Conservation (phyloP, 1,140 invertebrate genomes). For the Leptestheria dahalacensis region DNA sequence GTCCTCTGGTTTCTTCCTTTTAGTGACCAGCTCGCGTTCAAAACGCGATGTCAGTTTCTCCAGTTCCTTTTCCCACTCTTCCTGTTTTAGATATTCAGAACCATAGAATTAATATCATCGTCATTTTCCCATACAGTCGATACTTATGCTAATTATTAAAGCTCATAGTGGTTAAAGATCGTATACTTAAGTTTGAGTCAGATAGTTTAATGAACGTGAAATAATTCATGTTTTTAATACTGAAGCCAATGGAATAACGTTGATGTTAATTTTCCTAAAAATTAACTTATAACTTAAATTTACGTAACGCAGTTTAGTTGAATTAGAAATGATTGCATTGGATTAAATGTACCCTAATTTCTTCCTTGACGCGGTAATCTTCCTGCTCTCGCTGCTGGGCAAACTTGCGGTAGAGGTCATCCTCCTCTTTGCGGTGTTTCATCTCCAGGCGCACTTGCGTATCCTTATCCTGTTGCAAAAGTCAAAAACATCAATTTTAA, state of each 20-base stretch:
- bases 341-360: conserved; percentile 47
- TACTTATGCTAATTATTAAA: too few species aligned
- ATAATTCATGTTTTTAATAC: too few species aligned
- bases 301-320: too few species aligned
- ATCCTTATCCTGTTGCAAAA: conserved; percentile 62
- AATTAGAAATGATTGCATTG: not conserved
- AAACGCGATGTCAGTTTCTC: conserved; percentile 75
- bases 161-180: too few species aligned
- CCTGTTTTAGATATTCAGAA: conserved; percentile 36
- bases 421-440: conserved; percentile 86
- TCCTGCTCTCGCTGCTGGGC: conserved; percentile 78
- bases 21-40: conserved; percentile 58
- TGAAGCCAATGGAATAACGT: too few species aligned
- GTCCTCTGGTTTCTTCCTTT: conserved; percentile 52
- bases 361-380: conserved; percentile 68
- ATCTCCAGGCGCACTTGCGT: conserved; percentile 84
- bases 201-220: too few species aligned
- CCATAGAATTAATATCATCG: not conserved
- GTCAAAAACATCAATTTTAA: conserved; percentile 5
- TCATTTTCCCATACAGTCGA: too few species aligned
- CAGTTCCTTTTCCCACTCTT: conserved; percentile 91
- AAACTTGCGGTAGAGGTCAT: conserved; percentile 82
- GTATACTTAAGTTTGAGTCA: too few species aligned
- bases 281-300: too few species aligned
- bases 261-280: too few species aligned